Evolutionary conservation across 2,797 vertebrate species (phyloP).

Genomic region (Spea hammondii): DNA sequence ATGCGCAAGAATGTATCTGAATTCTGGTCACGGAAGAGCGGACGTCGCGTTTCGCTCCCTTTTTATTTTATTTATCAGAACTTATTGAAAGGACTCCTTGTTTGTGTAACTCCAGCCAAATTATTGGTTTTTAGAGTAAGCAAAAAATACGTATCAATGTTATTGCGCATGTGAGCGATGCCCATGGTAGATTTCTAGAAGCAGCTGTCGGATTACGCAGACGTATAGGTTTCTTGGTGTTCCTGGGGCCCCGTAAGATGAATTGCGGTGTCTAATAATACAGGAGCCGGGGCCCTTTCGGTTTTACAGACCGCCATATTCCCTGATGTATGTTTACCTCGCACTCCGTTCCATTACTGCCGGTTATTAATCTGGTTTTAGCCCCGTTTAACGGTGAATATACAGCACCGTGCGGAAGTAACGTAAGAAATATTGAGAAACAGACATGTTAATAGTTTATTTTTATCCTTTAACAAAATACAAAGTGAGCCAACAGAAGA

Average conservation of each 20-base stretch:
- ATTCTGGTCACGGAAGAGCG: background rate
- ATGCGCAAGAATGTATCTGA: slow-evolving; percentile 25
- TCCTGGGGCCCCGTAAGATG: slow-evolving; percentile 15
- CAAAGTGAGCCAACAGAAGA: too few species aligned
- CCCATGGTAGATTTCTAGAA: slow-evolving; percentile 15
- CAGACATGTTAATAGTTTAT: too few species aligned
- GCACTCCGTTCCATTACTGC: background rate
- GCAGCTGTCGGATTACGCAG: slow-evolving; percentile 17
- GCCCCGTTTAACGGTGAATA: too few species aligned
- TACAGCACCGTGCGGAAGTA: too few species aligned
- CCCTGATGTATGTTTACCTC: background rate
- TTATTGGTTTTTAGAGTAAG: slow-evolving; percentile 12
- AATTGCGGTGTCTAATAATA: background rate
- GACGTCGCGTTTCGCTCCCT: background rate
- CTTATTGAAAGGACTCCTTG: slow-evolving; percentile 22
- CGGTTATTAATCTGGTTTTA: too few species aligned
- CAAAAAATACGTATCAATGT: slow-evolving; percentile 23
- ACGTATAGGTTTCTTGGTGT: background rate
- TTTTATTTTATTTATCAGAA: slow-evolving; percentile 14
- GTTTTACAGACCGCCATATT: background rate
- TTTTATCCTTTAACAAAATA: too few species aligned
- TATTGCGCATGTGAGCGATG: slow-evolving; percentile 24
- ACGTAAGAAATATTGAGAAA: too few species aligned
- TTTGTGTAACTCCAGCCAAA: slow-evolving; percentile 27
- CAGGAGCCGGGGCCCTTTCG: too few species aligned